phyloP scores from a whole-genome alignment of 1,140 invertebrate species.

The Drosophila rufa region DNA sequence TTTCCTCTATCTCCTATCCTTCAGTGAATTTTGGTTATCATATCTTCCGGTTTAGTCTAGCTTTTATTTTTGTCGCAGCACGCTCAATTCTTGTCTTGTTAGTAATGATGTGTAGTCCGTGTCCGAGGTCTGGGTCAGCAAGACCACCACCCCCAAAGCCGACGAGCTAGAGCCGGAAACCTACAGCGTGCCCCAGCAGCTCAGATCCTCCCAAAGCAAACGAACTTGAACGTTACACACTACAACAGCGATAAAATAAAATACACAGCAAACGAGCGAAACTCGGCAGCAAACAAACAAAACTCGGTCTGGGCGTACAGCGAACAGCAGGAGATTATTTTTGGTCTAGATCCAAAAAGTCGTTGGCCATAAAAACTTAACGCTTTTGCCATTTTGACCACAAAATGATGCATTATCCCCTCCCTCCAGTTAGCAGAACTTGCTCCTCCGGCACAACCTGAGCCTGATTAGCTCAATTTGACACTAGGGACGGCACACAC shows the following conservation, averaged over 20 bases:
- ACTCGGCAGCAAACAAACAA: conserved; percentile 44
- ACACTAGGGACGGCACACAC: conserved; percentile 28
- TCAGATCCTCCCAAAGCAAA: too few relatives aligned
- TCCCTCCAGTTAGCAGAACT: conserved; percentile 10
- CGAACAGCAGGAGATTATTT: conserved; percentile 57
- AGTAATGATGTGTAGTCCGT: too few relatives aligned
- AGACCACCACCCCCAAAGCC: too few relatives aligned
- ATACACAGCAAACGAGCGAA: conserved; percentile 77
- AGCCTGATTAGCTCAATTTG: conserved; percentile 56
- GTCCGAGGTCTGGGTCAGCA: too few relatives aligned
- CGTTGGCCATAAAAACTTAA: conserved; percentile 81
- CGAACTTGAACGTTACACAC: too few relatives aligned
- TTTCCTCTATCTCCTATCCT: too few relatives aligned
- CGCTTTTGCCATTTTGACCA: conserved; percentile 81
- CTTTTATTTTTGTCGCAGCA: too few relatives aligned
- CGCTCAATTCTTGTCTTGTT: too few relatives aligned
- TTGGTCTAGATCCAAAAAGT: conserved; percentile 81
- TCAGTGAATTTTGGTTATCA: too few relatives aligned
- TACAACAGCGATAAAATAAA: conserved; percentile 83
- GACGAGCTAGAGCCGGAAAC: too few relatives aligned
- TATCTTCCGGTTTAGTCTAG: too few relatives aligned
- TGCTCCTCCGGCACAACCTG: conserved; percentile 19
- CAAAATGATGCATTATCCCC: conserved; percentile 77
- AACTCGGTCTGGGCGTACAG: conserved; percentile 5
- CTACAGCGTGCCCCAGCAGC: too few relatives aligned